Evolutionary conservation across 2,797 vertebrate species (phyloP).

Genomic region (Gallinago stenura): DNA sequence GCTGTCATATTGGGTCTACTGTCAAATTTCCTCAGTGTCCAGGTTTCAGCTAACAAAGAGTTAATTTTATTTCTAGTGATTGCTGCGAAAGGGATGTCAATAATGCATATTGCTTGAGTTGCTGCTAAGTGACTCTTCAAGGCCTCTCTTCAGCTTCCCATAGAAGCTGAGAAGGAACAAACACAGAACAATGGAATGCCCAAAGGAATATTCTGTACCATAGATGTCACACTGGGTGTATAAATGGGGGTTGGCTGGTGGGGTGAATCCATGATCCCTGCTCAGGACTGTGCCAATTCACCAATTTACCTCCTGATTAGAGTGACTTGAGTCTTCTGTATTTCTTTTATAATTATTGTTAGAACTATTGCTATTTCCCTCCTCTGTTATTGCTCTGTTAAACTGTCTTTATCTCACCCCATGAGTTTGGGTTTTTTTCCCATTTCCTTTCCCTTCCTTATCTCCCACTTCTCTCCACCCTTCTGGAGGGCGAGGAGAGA

Average conservation of each 20-base stretch:
- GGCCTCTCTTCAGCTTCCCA: neutral
- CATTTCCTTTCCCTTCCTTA: neutral
- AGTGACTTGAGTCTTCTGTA: neutral
- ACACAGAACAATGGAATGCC: neutral
- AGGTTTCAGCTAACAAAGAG: neutral
- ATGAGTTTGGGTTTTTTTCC: neutral
- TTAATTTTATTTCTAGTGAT: neutral
- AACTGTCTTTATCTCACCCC: neutral
- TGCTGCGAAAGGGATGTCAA: neutral
- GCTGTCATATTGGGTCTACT: neutral
- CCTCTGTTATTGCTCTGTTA: neutral
- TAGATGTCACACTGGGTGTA: neutral
- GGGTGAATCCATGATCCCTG: neutral
- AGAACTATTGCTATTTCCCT: neutral
- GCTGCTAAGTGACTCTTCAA: neutral
- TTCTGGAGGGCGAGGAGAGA: neutral
- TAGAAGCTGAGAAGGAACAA: neutral
- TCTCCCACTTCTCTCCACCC: neutral
- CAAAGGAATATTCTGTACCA: neutral
- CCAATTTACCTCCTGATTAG: neutral
- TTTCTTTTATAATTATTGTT: neutral
- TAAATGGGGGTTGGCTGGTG: neutral
- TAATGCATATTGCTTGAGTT: neutral
- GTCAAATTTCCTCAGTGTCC: neutral
- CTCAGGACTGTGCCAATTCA: neutral